Percentiles rank a stretch among this genome's conserved stretches.
Evolutionary conservation across 2,797 vertebrate species (phyloP).

Genomic region (Spheniscus humboldti): DNA sequence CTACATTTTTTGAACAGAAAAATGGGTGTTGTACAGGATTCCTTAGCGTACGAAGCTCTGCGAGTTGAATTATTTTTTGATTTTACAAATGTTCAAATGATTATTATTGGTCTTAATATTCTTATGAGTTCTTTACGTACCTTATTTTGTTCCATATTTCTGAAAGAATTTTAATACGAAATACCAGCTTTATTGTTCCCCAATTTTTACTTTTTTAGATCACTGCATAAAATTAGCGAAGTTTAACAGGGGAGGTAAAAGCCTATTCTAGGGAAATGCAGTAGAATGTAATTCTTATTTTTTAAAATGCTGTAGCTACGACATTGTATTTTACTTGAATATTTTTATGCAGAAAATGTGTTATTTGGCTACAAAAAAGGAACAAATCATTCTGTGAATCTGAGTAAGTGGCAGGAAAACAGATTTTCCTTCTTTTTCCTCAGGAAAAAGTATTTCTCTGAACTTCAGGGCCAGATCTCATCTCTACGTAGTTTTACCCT

Average conservation of each 20-base stretch:
- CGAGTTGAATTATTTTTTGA: background rate
- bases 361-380: background rate
- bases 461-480: background rate
- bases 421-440: background rate
- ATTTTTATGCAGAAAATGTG: background rate
- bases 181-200: background rate
- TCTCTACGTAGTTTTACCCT: background rate
- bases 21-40: background rate
- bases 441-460: background rate
- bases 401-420: background rate
- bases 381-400: background rate
- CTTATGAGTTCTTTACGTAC: background rate
- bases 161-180: background rate
- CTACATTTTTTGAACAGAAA: slow-evolving; percentile 6
- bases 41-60: background rate
- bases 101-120: background rate
- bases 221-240: background rate
- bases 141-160: background rate
- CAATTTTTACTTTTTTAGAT: background rate
- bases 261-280: background rate
- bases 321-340: background rate
- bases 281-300: background rate
- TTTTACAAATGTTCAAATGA: background rate
- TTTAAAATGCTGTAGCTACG: background rate
- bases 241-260: background rate